Evolutionary conservation across 2,888 invertebrate genomes (phyloP), one percentile per base, ranked within the genome.

Genomic region (Glaucopsyche alexis): DNA sequence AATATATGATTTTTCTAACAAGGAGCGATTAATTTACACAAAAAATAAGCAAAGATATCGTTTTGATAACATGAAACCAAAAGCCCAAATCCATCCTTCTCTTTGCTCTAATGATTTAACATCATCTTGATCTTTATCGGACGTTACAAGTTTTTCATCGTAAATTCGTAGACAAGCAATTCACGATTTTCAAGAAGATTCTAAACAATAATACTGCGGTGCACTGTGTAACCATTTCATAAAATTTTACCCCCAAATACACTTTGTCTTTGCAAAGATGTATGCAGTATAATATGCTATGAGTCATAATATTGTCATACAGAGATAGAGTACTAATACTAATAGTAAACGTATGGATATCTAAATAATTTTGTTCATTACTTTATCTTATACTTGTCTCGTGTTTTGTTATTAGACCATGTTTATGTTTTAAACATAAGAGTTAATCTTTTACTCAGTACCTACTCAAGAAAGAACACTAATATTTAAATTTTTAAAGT

Each of bases 221-320:
- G 13, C 0, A 9, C 7, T 52, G 52, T 16, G 16, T 52, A n/a
- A 8, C 52, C 11, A 55, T 55, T 19, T 6, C 60, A 29, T 55
- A 55, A 29, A 55, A 55, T 55, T 55, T 19, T 11, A 19, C 19
- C 55, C 9, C 8, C 29, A 60, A 60, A 60, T 29, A 29, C 52
- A 9, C 19, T 19, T 55, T 16, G 11, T 19, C 9, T 55, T 55
- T 55, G n/a, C 55, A 19, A 60, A 29, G 19, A 60, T 19, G 9
- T 29, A 5, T 11, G 19, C 3, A 29, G 7, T 42, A 42, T 29
- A 4, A 3, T 1, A 4, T 42, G 42, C 42, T 42, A 42, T 60
- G 60, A 60, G 60, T 60, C 29, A 60, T 60, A 60, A 29, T 29
- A 29, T 60, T 60, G 29, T 29, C 29, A 60, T 60, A 60, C 60